These are phyloP conservation scores for Microtus pennsylvanicus DNA, from an alignment of 2,113 vertebrate genomes.

Conservation along the genomic window DNA sequence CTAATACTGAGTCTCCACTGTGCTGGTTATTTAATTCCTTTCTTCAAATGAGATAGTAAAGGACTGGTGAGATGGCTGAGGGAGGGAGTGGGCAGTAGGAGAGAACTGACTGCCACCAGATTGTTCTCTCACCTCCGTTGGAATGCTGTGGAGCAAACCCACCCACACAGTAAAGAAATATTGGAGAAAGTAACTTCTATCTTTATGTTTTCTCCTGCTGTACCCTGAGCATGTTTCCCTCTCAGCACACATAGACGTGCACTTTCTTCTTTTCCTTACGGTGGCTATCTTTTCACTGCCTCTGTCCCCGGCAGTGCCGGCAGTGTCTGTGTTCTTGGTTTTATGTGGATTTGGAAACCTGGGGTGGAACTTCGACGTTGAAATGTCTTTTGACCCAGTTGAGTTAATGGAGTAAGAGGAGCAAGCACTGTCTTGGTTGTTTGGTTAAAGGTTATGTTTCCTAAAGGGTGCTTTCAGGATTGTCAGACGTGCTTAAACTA, in stretches of 20 bases:
- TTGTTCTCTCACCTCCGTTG: neutral
- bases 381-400: slow-evolving; percentile 41
- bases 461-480: slow-evolving; percentile 49
- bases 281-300: slow-evolving; percentile 20
- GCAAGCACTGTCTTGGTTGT: slow-evolving; percentile 26
- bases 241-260: neutral
- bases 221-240: neutral
- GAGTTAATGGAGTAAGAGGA: slow-evolving; percentile 25
- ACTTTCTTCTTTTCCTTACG: neutral
- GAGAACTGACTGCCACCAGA: too few species aligned
- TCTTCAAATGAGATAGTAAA: neutral
- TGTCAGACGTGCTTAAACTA: slow-evolving; percentile 7
- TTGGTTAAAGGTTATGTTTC: slow-evolving; percentile 63
- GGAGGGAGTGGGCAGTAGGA: neutral
- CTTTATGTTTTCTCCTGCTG: slow-evolving; percentile 31
- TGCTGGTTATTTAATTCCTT: slow-evolving; percentile 4
- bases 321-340: slow-evolving; percentile 6
- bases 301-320: neutral
- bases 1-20: slow-evolving; percentile 42
- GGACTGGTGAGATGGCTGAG: neutral
- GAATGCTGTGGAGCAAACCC: neutral
- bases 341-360: slow-evolving; percentile 49
- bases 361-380: slow-evolving; percentile 41
- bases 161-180: neutral
- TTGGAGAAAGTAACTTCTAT: neutral